A percentile compares a stretch with the other conserved stretches of the same genome.
Evolutionary conservation across 2,888 invertebrate species (phyloP).

Genomic region (Matsumyia berberina): DNA sequence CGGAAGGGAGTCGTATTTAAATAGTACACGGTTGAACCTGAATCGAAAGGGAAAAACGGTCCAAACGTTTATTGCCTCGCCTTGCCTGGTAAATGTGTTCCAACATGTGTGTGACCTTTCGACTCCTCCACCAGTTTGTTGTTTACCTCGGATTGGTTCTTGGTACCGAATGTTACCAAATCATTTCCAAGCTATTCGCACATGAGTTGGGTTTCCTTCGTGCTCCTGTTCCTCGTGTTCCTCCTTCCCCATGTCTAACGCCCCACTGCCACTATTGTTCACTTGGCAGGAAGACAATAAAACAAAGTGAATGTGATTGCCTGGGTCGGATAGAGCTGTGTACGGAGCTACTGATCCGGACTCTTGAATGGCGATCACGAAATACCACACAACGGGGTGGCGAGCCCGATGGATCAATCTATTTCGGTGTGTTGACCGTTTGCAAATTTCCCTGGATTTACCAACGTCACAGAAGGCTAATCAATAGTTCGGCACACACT

Average conservation of each 20-base stretch:
- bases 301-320: slow-evolving; percentile 63
- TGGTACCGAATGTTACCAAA: slow-evolving; percentile 73
- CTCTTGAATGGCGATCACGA: slow-evolving; percentile 48
- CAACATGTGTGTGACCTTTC: slow-evolving; percentile 73
- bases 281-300: slow-evolving; percentile 36
- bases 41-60: slow-evolving; percentile 34
- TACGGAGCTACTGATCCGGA: slow-evolving; percentile 52
- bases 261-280: slow-evolving; percentile 19
- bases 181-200: slow-evolving; percentile 55
- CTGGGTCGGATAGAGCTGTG: slow-evolving; percentile 26
- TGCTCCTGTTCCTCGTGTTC: neutral
- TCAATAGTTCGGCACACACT: slow-evolving; percentile 67
- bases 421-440: slow-evolving; percentile 54
- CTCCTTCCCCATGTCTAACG: too few species aligned
- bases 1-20: slow-evolving; percentile 30
- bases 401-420: slow-evolving; percentile 39
- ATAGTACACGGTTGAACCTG: slow-evolving; percentile 15
- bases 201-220: slow-evolving; percentile 21
- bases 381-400: slow-evolving; percentile 27
- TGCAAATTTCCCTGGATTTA: slow-evolving; percentile 53
- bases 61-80: slow-evolving; percentile 54
- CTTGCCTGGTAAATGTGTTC: slow-evolving; percentile 38
- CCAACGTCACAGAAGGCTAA: slow-evolving; percentile 53
- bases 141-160: slow-evolving; percentile 67
- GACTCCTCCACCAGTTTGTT: slow-evolving; percentile 38